Evolutionary conservation across 2,888 invertebrate genomes (phyloP), one percentile per base, ranked within the genome.

Genomic region (Embidobia sp.): DNA sequence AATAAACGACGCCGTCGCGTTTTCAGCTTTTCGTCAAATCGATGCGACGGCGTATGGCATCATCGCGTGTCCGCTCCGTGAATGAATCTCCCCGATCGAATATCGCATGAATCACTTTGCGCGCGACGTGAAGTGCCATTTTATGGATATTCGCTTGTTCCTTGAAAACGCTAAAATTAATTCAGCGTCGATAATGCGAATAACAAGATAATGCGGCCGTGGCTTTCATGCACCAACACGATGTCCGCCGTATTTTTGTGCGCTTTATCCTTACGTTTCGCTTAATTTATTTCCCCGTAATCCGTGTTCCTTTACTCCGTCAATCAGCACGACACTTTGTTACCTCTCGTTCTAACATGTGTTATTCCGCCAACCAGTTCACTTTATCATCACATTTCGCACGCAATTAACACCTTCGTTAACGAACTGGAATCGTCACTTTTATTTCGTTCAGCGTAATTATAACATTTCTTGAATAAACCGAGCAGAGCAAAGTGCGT

Each of bases 101-200:
- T 70, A 74, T 76, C 80, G 55, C 78, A 80, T 81, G 81, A 81
- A 80, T 81, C 79, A 80, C 80, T 77, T 74, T n/a, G 66, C 70
- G 64, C 74, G 72, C 77, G 77, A 67, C 75, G 63, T 72, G 66
- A 74, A 77, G 72, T 77, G 77, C 75, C 75, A 77, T 77, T 75
- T 72, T 72, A 79, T 73, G 73, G 76, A 76, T 79, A 76, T 73
- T 67, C 61, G 63, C 61, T 74, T 76, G 78, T 73, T 73, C 61
- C 75, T 77, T 66, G 64, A 69, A 77, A 74, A 75, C 67, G 70
- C 55, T 72, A 64, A 72, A 79, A 73, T 75, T 59, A 79, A 77
- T 79, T 77, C 77, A 69, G 55, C 75, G 75, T 69, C 61, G 75
- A 79, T 79, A 78, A 77, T 78, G 64, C 77, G 74, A 74, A 72